Percentiles rank a stretch among this genome's conserved stretches.
Conservation (phyloP, 2,113 vertebrate species). For the Oplegnathus fasciatus region DNA sequence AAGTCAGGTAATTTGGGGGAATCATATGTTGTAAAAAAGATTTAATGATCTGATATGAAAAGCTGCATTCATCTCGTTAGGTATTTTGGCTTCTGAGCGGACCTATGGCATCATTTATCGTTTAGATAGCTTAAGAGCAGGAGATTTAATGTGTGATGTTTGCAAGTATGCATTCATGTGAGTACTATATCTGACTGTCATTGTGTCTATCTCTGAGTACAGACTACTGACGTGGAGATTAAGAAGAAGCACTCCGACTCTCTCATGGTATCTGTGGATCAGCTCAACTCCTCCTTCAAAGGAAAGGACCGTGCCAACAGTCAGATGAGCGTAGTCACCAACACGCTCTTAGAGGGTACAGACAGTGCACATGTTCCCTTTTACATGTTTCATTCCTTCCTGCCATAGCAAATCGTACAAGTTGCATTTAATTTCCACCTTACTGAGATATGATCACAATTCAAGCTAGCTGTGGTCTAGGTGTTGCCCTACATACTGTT, state of each 20-base stretch:
- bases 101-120: neutral
- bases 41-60: neutral
- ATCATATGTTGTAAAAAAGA: neutral
- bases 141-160: slow-evolving; percentile 23
- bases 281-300: slow-evolving; percentile 93
- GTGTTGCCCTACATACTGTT: neutral
- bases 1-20: neutral
- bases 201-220: slow-evolving; percentile 76
- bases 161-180: slow-evolving; percentile 6
- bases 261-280: slow-evolving; percentile 97
- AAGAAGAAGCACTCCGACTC: slow-evolving; percentile 97
- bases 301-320: slow-evolving; percentile 96
- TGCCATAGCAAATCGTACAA: neutral
- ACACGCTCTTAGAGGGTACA: slow-evolving; percentile 95
- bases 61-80: neutral
- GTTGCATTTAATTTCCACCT: neutral
- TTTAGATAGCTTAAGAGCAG: slow-evolving; percentile 4
- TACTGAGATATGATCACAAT: neutral
- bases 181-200: slow-evolving; percentile 42
- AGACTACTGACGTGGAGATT: slow-evolving; percentile 93
- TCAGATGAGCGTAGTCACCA: slow-evolving; percentile 94
- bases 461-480: neutral
- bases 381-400: neutral
- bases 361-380: neutral
- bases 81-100: slow-evolving; percentile 15